These are phyloP conservation scores for Phengaris arion DNA, from an alignment of 2,888 invertebrate species.

Conservation along the genomic window DNA sequence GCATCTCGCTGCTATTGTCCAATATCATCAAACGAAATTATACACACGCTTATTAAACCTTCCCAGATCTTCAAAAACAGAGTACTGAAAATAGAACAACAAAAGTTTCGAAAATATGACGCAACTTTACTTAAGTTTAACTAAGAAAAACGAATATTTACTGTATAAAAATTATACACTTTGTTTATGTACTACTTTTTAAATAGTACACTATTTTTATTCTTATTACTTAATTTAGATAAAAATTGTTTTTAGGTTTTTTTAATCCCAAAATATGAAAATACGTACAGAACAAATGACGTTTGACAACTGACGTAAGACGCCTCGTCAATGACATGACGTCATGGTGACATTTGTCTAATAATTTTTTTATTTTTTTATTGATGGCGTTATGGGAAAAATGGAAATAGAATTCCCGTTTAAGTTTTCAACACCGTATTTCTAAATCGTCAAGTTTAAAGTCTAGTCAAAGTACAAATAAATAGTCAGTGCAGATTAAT, in stretches of 20 bases:
- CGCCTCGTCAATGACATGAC: not conserved
- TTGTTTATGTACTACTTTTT: not conserved
- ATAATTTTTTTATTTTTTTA: too few species aligned
- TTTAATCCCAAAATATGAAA: not conserved
- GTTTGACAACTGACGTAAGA: not conserved
- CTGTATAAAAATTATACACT: not conserved
- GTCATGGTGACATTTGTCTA: not conserved
- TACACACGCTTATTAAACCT: not conserved
- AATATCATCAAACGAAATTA: slow-evolving; percentile 63
- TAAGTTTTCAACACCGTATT: too few species aligned
- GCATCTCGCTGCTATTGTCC: slow-evolving; percentile 59
- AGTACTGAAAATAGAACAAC: not conserved
- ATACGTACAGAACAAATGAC: not conserved
- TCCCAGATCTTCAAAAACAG: not conserved
- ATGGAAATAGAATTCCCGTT: too few species aligned
- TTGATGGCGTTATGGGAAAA: too few species aligned
- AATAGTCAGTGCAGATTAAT: too few species aligned
- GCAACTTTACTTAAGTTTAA: slow-evolving; percentile 12
- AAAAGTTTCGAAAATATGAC: slow-evolving; percentile 23
- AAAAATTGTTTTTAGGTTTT: not conserved
- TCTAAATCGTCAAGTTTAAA: too few species aligned
- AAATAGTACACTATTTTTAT: not conserved
- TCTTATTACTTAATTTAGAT: not conserved
- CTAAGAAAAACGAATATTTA: not conserved
- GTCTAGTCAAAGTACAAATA: too few species aligned